These are phyloP conservation scores for Chrysomela aeneicollis DNA, from an alignment of 2,888 invertebrate genomes.

Conservation along the genomic window DNA sequence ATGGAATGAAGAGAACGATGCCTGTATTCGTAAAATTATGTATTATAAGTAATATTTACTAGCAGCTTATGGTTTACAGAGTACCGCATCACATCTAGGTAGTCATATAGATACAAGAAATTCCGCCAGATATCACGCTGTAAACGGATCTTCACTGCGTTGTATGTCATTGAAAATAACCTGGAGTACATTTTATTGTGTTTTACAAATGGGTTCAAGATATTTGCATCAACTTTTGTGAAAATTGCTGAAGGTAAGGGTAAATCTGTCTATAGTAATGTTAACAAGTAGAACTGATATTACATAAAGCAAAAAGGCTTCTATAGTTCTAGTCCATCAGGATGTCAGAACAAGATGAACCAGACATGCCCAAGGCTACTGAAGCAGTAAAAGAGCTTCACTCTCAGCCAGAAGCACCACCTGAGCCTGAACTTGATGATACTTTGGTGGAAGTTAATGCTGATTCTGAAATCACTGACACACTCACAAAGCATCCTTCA, in stretches of 20 bases:
- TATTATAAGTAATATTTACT: constrained; percentile 12
- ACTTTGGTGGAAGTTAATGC: background rate
- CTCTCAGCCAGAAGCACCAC: background rate
- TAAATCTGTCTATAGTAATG: background rate
- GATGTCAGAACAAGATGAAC: constrained; percentile 11
- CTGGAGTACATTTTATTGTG: constrained; percentile 1
- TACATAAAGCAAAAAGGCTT: background rate
- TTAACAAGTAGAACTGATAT: background rate
- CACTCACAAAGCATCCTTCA: background rate
- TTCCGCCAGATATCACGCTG: constrained; percentile 9
- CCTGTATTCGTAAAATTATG: background rate
- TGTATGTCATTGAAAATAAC: constrained; percentile 2
- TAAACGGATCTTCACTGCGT: background rate
- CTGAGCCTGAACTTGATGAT: background rate
- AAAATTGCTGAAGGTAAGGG: background rate
- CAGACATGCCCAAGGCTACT: background rate
- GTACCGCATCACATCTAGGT: constrained; percentile 7
- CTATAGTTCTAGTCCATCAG: background rate
- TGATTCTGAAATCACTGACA: background rate
- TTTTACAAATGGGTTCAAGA: background rate
- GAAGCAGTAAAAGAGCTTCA: background rate
- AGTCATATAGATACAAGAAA: background rate
- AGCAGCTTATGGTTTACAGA: background rate
- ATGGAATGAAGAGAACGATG: background rate
- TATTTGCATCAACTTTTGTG: background rate